Base-by-base conservation (phyloP, 2,797 vertebrate species). In the Anguilla obscura region DNA sequence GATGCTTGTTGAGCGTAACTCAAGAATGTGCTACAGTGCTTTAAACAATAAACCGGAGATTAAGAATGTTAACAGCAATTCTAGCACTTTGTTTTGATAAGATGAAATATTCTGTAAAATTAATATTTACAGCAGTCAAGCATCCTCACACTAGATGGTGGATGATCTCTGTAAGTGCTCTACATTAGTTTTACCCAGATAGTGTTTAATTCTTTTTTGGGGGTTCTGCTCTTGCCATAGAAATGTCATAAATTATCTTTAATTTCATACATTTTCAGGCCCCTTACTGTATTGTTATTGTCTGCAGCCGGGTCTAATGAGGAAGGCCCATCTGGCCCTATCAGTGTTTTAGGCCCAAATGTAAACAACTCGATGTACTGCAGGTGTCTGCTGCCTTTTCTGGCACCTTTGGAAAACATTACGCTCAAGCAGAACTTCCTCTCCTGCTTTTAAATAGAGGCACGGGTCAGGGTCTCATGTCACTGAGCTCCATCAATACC, bases 291-390 rank as follows among this genome's bases (percentile, higher is more conserved):
- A 91, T 91, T 94, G 94, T 95, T 96, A 95, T 94, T 95, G 93
- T 95, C 95, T 95, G 93, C 92, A 91, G 91, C 86, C 91, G 93
- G 91, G 92, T 89, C 89, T 91, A 92, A 95, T 93, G 93, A 95
- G 93, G 92, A 91, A 90, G 92, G 90, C 92, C 92, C 93, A 95
- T 95, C 95, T 95, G 96, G 93, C 90, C 90, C 94, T 93, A 95
- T 96, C 95, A 92, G 93, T 54, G 84, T 87, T 93, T 90, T 93
- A 87, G 89, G 90, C 93, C 90, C 91, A 92, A 96, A 95, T 96
- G 94, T 96, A 97, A 97, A 97, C 96, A 97, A 82, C 90, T 89
- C 97, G 97, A 98, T 95, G 93, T 92, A 95, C 94, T 96, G 95
- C 97, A 98, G 97, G 97, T 98, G 97, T 96, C 96, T 90, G 87